These are phyloP conservation scores for Hiodon tergisus DNA, from an alignment of 2,113 vertebrate genomes.

Conservation along the genomic window DNA sequence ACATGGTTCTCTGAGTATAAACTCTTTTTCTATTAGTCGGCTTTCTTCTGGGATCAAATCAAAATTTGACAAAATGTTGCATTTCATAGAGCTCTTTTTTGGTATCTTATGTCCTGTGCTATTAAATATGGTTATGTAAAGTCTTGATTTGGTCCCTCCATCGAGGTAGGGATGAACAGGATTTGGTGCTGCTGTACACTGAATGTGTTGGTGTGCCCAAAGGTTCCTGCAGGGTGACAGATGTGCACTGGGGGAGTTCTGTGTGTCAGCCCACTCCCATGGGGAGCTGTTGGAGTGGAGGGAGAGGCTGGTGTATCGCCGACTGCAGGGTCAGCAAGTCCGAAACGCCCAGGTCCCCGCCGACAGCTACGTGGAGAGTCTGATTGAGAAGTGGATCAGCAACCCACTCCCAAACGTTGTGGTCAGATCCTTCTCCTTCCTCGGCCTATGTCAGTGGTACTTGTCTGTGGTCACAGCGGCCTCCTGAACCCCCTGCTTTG, in stretches of 20 bases:
- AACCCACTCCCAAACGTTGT: constrained; percentile 15
- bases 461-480: neutral
- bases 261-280: constrained; percentile 26
- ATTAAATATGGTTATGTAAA: no score
- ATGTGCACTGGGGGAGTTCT: constrained; percentile 21
- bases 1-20: no score
- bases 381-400: constrained; percentile 25
- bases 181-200: neutral
- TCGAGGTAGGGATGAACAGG: neutral
- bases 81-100: neutral
- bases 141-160: no score
- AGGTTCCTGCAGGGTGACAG: constrained; percentile 21
- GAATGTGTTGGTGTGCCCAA: neutral
- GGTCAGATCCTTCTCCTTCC: constrained; percentile 1
- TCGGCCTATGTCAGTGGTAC: neutral
- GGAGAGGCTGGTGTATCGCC: constrained; percentile 17
- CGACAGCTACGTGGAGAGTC: constrained; percentile 1
- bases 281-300: constrained; percentile 26
- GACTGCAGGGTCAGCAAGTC: neutral
- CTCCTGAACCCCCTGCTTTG: neutral
- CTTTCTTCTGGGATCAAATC: no score
- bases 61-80: neutral
- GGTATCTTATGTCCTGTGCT: neutral
- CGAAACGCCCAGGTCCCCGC: neutral
- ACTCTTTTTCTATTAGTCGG: no score